Percentiles rank a stretch among this genome's conserved stretches.
Conservation (phyloP, 1,140 invertebrate genomes). For the Hycleus phaleratus region DNA sequence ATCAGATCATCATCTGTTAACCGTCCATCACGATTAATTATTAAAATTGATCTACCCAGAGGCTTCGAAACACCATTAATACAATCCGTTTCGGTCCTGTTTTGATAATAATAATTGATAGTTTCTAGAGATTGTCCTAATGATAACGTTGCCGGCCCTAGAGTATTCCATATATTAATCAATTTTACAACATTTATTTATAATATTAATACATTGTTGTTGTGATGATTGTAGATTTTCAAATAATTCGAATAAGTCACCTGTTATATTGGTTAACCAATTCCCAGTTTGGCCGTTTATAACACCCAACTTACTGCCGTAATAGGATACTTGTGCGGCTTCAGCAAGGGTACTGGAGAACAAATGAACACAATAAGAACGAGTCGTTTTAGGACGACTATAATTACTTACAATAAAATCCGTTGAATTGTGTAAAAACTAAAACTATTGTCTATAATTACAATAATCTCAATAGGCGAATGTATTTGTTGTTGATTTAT, state of each 20-base stretch:
- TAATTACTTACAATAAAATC: conserved; percentile 26
- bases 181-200: background rate
- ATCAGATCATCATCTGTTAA: conserved; percentile 21
- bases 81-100: conserved; percentile 24
- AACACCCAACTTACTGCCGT: conserved; percentile 48
- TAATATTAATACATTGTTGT: background rate
- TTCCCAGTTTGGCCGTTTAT: conserved; percentile 49
- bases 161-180: background rate
- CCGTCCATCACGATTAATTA: conserved; percentile 21
- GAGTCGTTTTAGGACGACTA: background rate
- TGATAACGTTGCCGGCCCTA: conserved; percentile 30
- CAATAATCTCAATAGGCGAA: conserved; percentile 28
- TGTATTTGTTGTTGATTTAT: conserved; percentile 14
- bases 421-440: conserved; percentile 24
- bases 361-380: background rate
- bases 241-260: conserved; percentile 23
- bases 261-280: conserved; percentile 47
- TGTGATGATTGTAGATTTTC: background rate
- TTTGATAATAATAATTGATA: conserved; percentile 23
- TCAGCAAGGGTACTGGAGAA: conserved; percentile 40
- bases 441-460: conserved; percentile 31
- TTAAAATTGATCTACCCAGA: conserved; percentile 21
- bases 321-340: conserved; percentile 46
- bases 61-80: conserved; percentile 13
- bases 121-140: conserved; percentile 25